phyloP scores from a whole-genome alignment of 2,797 vertebrate genomes.

The Chiroxiphia lanceolata region DNA sequence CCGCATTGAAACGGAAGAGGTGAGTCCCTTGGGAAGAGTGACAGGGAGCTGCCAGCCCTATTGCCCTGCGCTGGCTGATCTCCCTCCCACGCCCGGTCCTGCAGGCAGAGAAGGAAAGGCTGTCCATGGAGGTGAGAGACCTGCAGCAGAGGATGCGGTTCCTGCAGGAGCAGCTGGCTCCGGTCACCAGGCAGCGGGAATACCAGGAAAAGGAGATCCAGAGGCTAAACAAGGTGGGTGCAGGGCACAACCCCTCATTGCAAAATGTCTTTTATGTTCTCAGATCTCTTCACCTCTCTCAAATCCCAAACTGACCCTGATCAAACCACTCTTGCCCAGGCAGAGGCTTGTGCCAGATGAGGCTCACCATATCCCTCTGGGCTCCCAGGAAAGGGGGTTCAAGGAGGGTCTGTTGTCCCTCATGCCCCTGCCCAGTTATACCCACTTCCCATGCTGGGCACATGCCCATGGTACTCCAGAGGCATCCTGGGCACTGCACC shows the following conservation, averaged over 20 bases:
- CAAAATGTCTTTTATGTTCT: neutral
- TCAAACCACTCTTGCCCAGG: neutral
- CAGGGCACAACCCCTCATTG: neutral
- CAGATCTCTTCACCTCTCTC: neutral
- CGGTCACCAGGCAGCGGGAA: slow-evolving; percentile 91
- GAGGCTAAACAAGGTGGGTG: slow-evolving; percentile 89
- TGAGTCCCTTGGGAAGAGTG: neutral
- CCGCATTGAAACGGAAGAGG: slow-evolving; percentile 96
- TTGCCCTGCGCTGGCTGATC: neutral
- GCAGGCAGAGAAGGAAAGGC: slow-evolving; percentile 91
- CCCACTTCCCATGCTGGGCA: fast-evolving
- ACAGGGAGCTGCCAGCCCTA: neutral
- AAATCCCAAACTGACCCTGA: neutral
- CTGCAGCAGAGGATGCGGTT: slow-evolving; percentile 91
- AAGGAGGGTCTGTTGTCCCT: neutral
- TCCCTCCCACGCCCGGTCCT: neutral
- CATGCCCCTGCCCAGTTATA: neutral
- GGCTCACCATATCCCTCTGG: neutral
- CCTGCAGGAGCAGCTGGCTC: slow-evolving; percentile 92
- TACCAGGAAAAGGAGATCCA: slow-evolving; percentile 98
- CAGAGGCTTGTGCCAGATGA: neutral
- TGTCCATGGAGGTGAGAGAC: slow-evolving; percentile 87
- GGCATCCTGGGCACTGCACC: neutral
- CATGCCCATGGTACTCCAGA: fast-evolving
- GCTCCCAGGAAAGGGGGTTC: neutral